phyloP scores from a whole-genome alignment of 2,797 vertebrate species.

The Yasuhikotakia modesta region DNA sequence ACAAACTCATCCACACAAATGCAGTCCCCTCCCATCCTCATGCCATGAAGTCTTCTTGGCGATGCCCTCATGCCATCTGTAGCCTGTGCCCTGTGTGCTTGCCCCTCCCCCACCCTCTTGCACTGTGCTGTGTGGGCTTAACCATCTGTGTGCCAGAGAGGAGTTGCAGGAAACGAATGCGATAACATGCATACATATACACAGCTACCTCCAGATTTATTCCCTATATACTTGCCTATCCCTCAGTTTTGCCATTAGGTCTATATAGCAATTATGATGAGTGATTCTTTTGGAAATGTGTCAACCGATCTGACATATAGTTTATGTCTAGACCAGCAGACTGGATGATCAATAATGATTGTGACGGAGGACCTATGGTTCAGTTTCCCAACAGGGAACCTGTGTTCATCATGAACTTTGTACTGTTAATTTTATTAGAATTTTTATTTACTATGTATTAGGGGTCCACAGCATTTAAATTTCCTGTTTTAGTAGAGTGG shows the following conservation, averaged over 20 bases:
- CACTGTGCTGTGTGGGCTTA: conserved; percentile 78
- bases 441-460: too few relatives aligned
- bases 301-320: neutral
- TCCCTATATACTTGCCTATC: conserved; percentile 17
- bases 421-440: too few relatives aligned
- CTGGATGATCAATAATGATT: neutral
- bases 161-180: conserved; percentile 45
- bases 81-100: conserved; percentile 65
- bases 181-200: conserved; percentile 33
- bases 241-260: neutral
- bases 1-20: conserved; percentile 34
- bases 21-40: conserved; percentile 23
- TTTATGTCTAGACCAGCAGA: neutral
- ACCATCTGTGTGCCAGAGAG: conserved; percentile 84
- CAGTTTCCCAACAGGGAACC: neutral
- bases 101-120: conserved; percentile 55
- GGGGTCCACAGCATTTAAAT: too few relatives aligned
- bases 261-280: neutral
- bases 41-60: conserved; percentile 66
- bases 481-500: too few relatives aligned
- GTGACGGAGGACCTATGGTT: neutral
- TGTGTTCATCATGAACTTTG: too few relatives aligned
- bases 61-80: conserved; percentile 85
- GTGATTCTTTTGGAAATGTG: neutral
- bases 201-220: conserved; percentile 2